Evolutionary conservation across 2,797 vertebrate species (phyloP).

Genomic region (Loris lydekkerianus): DNA sequence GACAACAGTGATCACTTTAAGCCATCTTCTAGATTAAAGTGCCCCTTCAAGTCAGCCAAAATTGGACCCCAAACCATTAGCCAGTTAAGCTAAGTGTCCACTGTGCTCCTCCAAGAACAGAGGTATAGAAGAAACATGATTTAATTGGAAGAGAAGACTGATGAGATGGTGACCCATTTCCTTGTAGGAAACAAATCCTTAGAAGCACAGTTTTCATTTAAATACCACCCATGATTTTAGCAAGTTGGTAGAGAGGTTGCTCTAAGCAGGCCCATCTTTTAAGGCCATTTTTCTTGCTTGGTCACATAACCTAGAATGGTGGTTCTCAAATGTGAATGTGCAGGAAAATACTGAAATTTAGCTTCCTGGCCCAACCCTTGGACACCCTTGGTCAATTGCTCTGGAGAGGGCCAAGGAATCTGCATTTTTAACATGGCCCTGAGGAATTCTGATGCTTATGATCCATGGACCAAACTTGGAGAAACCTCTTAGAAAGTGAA

Average conservation of each 20-base stretch:
- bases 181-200: background rate
- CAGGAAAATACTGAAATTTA: background rate
- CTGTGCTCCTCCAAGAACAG: background rate
- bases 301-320: background rate
- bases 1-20: background rate
- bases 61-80: background rate
- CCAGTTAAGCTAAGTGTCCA: background rate
- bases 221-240: background rate
- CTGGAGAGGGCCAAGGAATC: background rate
- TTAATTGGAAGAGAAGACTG: background rate
- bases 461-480: background rate
- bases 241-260: background rate
- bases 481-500: background rate
- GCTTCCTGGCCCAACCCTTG: too few relatives aligned
- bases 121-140: background rate
- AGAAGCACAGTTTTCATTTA: background rate
- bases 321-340: background rate
- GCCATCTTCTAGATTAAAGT: background rate
- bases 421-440: background rate
- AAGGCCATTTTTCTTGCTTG: background rate
- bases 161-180: background rate
- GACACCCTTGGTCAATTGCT: background rate
- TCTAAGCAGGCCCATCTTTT: background rate
- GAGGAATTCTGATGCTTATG: background rate
- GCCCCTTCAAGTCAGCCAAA: background rate